Conservation (phyloP, 1,140 invertebrate genomes). For the Drosophila sturtevanti region DNA sequence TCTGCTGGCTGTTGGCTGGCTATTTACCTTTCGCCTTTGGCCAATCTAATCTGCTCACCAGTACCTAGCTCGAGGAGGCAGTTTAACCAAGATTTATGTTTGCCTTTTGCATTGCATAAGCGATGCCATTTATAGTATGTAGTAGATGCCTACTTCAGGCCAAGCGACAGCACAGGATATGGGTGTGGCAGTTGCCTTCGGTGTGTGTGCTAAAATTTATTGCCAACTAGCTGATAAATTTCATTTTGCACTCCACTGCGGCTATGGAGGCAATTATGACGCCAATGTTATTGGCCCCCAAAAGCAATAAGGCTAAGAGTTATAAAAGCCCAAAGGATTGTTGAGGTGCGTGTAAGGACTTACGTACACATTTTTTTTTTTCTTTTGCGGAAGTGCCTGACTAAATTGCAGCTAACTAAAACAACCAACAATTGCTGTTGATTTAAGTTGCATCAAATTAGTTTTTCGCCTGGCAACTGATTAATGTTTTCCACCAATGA, state of each 20-base stretch:
- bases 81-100: conserved; percentile 66
- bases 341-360: conserved; percentile 21
- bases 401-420: conserved; percentile 59
- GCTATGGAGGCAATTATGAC: conserved; percentile 56
- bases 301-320: no score
- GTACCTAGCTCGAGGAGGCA: conserved; percentile 40
- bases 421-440: conserved; percentile 59
- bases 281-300: neutral
- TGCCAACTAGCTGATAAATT: conserved; percentile 73
- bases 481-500: conserved; percentile 49
- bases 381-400: conserved; percentile 53
- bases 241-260: conserved; percentile 63
- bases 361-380: no score
- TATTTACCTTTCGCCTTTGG: conserved; percentile 39
- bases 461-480: conserved; percentile 46
- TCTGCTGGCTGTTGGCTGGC: neutral
- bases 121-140: conserved; percentile 59
- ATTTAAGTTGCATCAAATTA: conserved; percentile 70
- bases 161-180: conserved; percentile 21
- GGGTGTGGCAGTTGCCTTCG: conserved; percentile 16
- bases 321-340: neutral
- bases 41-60: conserved; percentile 61
- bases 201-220: conserved; percentile 54
- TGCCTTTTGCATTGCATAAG: conserved; percentile 69
- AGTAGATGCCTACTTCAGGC: conserved; percentile 41